Conservation (phyloP, 2,888 invertebrate species). For the Sesamia inferens region DNA sequence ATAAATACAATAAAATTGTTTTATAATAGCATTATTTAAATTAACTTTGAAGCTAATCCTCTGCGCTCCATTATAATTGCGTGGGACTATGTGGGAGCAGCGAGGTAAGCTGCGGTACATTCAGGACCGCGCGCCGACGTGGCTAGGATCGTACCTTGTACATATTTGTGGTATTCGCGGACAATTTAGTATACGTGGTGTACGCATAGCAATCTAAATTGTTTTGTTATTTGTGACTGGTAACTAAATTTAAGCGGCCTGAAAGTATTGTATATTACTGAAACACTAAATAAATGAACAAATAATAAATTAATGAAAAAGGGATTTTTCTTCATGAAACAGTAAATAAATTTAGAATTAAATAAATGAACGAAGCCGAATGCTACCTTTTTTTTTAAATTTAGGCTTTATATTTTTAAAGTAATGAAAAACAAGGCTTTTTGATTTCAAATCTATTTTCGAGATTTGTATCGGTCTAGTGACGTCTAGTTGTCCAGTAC, state of each 20-base stretch:
- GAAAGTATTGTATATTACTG: neutral
- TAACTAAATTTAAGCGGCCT: neutral
- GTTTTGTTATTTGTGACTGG: constrained; percentile 7
- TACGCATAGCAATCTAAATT: constrained; percentile 35
- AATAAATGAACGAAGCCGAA: neutral
- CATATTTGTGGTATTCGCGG: constrained; percentile 58
- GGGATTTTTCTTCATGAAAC: no score
- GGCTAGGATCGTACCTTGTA: constrained; percentile 35
- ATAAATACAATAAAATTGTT: constrained; percentile 58
- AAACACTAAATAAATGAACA: neutral
- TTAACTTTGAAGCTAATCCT: constrained; percentile 69
- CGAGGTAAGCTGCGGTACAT: constrained; percentile 45
- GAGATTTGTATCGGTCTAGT: constrained; percentile 20
- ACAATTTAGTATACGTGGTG: constrained; percentile 34
- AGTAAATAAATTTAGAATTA: neutral
- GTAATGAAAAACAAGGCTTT: neutral
- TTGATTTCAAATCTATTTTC: constrained; percentile 27
- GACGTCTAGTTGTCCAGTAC: constrained; percentile 17
- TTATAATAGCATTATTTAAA: constrained; percentile 70
- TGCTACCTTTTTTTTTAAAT: neutral
- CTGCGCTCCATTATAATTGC: constrained; percentile 70
- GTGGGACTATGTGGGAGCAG: constrained; percentile 46
- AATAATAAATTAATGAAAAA: no score
- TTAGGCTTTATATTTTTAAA: neutral
- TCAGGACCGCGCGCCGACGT: constrained; percentile 43